Conservation (phyloP, 1,140 invertebrate genomes). For the Monomorium pharaonis region DNA sequence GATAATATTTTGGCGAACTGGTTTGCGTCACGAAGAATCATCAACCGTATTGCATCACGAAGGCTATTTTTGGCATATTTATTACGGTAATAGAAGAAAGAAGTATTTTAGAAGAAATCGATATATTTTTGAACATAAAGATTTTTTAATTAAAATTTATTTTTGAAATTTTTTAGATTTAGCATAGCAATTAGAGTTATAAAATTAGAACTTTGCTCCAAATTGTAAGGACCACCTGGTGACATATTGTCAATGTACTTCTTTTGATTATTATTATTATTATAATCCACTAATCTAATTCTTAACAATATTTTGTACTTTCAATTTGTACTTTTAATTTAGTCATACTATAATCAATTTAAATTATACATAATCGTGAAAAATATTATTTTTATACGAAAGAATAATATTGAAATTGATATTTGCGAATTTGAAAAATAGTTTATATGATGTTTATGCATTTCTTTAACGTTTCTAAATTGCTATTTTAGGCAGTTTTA, state of each 20-base stretch:
- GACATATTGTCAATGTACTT: constrained; percentile 54
- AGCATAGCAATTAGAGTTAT: constrained; percentile 64
- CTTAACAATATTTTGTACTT: neutral
- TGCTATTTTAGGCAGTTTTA: neutral
- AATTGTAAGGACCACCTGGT: constrained; percentile 63
- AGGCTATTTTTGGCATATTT: constrained; percentile 26
- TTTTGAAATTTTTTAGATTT: constrained; percentile 6
- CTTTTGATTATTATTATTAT: constrained; percentile 71
- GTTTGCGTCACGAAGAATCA: constrained; percentile 10
- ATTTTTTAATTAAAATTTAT: neutral
- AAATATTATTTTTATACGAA: neutral
- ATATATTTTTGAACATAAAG: neutral
- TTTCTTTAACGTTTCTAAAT: neutral
- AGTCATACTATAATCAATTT: neutral
- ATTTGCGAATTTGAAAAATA: neutral
- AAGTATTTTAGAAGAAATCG: neutral
- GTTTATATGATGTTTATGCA: neutral
- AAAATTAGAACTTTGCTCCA: constrained; percentile 80
- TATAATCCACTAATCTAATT: constrained; percentile 64
- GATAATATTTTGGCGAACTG: constrained; percentile 39
- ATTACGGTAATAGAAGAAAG: neutral
- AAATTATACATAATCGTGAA: neutral
- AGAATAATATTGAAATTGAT: neutral
- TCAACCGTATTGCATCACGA: constrained; percentile 22
- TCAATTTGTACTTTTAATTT: neutral